Evolutionary conservation across 2,888 invertebrate genomes (phyloP).

Genomic region (Myopa testacea): DNA sequence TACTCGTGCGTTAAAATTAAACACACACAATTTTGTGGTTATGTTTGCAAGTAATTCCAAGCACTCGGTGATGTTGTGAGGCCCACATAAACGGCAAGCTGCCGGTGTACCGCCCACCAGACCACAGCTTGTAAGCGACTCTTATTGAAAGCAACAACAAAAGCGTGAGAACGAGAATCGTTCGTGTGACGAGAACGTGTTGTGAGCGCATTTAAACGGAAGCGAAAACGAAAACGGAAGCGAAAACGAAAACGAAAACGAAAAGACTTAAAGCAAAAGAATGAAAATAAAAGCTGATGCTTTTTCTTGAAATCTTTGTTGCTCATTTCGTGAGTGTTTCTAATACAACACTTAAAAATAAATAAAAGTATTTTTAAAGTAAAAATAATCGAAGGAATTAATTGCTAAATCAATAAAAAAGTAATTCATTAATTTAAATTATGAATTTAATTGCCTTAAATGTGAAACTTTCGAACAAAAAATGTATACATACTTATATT

Average conservation of each 20-base stretch:
- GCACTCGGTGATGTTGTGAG: conserved; percentile 64
- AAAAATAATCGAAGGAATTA: not conserved
- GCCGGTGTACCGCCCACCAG: conserved; percentile 71
- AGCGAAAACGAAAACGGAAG: not conserved
- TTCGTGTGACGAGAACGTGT: conserved; percentile 2
- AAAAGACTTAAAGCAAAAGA: not conserved
- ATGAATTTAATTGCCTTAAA: not conserved
- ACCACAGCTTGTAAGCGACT: conserved; percentile 69
- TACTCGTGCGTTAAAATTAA: too few species aligned
- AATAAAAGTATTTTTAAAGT: not conserved
- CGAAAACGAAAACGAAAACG: not conserved
- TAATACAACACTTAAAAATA: not conserved
- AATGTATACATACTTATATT: not conserved
- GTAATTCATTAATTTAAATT: too few species aligned
- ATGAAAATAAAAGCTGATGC: not conserved
- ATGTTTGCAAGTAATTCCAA: conserved; percentile 52
- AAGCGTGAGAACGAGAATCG: conserved; percentile 14
- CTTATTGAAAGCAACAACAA: conserved; percentile 65
- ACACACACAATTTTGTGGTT: conserved; percentile 32
- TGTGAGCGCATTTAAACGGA: conserved; percentile 2
- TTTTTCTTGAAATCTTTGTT: too few species aligned
- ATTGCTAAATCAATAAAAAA: not conserved
- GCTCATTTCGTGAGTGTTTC: too few species aligned
- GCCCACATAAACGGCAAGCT: conserved; percentile 79
- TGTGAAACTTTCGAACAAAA: not conserved